Base-by-base conservation (phyloP, 2,888 invertebrate species). In the Ophion ellenae region DNA sequence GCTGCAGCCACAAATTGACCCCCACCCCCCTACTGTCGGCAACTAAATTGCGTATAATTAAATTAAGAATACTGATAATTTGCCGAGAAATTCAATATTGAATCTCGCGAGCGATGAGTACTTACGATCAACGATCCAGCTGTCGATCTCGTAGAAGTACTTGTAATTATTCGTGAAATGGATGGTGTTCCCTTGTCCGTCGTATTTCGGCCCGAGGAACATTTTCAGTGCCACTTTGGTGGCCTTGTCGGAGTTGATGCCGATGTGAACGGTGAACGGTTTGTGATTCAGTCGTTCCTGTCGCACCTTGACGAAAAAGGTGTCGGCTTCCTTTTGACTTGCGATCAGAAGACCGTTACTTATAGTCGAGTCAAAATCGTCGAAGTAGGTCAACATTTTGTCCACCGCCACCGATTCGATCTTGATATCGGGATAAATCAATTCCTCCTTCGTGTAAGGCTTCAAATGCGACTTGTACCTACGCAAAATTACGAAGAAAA, bases 271-370 rank as follows among this genome's bases (percentile, higher is more conserved):
- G 81, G 94, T 95, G 95, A 97, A 97, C 2, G 95, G 95, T 86
- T 96, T 96, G 94, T 97, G 96, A 94, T 96, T 96, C 57, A 97
- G 94, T 89, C 97, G 96, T 87, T 96, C 95, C 92, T 97, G 97
- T 76, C 96, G 96, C 10, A 96, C 95, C 88, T 95, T 94, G 89
- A 95, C 95, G 70, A 95, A 91, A 87, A 94, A 93, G 2, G 94
- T 92, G 81, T 95, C 93, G n/a, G 93, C 92, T 89, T 95, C 94
- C 47, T 92, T 89, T 70, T 94, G 92, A 24, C 94, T 90, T 69
- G 94, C 94, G 9, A 95, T 91, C 61, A 94, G 92, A 75, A 96
- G 94, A 87, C 95, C 96, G 89, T 96, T 96, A 89, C 95, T 96
- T 87, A 96, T 95, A 89, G 96, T 96, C 89, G 96, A 94, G 71